Evolutionary conservation across 2,797 vertebrate species (phyloP).

Genomic region (Pipistrellus nathusii): DNA sequence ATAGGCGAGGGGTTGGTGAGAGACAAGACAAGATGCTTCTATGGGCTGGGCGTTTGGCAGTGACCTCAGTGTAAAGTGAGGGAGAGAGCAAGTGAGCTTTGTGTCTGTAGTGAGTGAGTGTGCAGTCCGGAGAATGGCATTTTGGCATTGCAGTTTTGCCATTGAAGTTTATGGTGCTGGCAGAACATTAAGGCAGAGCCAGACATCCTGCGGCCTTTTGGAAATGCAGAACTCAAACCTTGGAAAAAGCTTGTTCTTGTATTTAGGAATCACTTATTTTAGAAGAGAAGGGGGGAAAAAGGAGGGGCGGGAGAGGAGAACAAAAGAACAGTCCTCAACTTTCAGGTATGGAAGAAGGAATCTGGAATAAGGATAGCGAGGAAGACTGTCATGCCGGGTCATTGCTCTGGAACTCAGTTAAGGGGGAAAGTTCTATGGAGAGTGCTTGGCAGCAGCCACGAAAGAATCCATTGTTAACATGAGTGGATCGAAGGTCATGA

Average conservation of each 20-base stretch:
- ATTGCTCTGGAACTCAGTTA: neutral
- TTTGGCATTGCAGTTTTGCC: neutral
- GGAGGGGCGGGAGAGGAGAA: neutral
- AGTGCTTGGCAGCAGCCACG: neutral
- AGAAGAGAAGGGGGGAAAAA: neutral
- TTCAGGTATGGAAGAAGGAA: neutral
- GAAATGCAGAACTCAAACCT: neutral
- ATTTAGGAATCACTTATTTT: neutral
- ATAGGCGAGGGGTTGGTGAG: fast-evolving
- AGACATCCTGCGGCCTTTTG: neutral
- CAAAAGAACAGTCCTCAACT: neutral
- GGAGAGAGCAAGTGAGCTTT: neutral
- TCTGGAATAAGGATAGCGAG: neutral
- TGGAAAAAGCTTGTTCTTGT: neutral
- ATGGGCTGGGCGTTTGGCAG: neutral
- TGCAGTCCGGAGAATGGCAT: neutral
- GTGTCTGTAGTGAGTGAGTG: neutral
- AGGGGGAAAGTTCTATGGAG: neutral
- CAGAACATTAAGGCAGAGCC: neutral
- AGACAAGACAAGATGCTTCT: neutral
- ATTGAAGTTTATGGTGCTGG: neutral
- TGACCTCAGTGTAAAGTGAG: neutral
- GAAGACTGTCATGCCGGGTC: neutral
- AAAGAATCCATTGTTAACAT: neutral
- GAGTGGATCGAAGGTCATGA: neutral